Base-by-base conservation (phyloP, 2,797 vertebrate genomes). In the Etheostoma nigrum region DNA sequence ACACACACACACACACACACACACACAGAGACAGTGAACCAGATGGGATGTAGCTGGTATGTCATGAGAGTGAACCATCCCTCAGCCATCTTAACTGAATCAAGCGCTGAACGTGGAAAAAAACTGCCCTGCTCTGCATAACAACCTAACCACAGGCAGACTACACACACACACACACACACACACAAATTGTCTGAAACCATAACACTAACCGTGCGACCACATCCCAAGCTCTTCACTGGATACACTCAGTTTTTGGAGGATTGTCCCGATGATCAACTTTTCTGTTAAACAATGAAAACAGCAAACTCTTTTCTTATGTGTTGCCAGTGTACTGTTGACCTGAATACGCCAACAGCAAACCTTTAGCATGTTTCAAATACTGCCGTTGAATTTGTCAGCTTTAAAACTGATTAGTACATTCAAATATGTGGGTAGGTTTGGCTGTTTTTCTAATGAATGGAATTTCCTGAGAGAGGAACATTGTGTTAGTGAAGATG, bases 1-100 rank as follows among this genome's bases (percentile, higher is more conserved):
- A 71, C 18, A 49, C 59, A 67, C 40, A 60, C 52, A 77, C 12
- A 66, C 45, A 74, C 16, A 68, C 52, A n/a, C 36, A n/a, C 64
- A 11, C 47, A 60, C 40, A 23, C 58, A 33, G 49, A 14, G 7
- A 68, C 51, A 54, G 23, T 12, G 30, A 40, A n/a, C 60, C 78
- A 85, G 57, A 82, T 78, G 83, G 27, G 40, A 5, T 36, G 30
- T 49, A 60, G 72, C 61, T 70, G 66, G 67, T 72, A 5, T 84
- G 45, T 76, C 64, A 78, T 47, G 79, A 78, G 57, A 74, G 67
- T 2, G 21, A 82, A 54, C 13, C 54, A 21, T 71, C 75, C 33
- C 47, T 76, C 40, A 19, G 25, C 54, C 64, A 78, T 82, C 74
- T 86, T 82, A 74, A 84, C 42, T 30, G 65, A 81, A 84, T 84